phyloP scores from a whole-genome alignment of 2,797 vertebrate genomes.

The Xiphorhynchus erythropygius region DNA sequence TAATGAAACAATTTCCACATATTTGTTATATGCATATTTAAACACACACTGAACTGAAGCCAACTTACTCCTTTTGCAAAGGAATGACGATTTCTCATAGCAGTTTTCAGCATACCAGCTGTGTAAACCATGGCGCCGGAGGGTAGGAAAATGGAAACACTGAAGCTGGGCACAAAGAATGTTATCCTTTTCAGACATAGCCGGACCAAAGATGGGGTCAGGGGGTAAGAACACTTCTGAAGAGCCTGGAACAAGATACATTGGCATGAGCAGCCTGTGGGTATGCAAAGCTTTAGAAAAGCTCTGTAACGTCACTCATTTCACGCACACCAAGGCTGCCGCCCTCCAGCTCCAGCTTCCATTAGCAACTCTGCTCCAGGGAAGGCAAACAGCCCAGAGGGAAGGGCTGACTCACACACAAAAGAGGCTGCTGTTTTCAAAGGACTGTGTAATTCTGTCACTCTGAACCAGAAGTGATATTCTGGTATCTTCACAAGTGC shows the following conservation, averaged over 20 bases:
- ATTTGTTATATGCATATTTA: neutral
- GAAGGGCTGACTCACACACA: conserved; percentile 11
- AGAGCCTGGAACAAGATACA: conserved; percentile 77
- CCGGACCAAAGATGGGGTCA: conserved; percentile 81
- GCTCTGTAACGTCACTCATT: neutral
- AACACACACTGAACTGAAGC: neutral
- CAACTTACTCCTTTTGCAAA: conserved; percentile 94
- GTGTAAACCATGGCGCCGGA: conserved; percentile 90
- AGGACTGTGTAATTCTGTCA: neutral
- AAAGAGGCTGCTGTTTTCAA: neutral
- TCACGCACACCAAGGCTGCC: neutral
- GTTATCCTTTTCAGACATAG: conserved; percentile 85
- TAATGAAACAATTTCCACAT: neutral
- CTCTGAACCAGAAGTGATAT: neutral
- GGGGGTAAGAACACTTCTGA: conserved; percentile 94
- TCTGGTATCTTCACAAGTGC: neutral
- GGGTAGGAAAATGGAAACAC: conserved; percentile 88
- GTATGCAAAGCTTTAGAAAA: neutral
- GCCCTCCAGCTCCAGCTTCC: neutral
- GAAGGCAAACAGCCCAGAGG: neutral
- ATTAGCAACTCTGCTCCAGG: neutral
- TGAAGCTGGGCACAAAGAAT: conserved; percentile 95
- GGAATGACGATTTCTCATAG: conserved; percentile 93
- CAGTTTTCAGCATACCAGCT: conserved; percentile 98
- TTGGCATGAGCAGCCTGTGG: conserved; percentile 3